Conservation (phyloP, 1,140 invertebrate genomes). For the Heliothis virescens region DNA sequence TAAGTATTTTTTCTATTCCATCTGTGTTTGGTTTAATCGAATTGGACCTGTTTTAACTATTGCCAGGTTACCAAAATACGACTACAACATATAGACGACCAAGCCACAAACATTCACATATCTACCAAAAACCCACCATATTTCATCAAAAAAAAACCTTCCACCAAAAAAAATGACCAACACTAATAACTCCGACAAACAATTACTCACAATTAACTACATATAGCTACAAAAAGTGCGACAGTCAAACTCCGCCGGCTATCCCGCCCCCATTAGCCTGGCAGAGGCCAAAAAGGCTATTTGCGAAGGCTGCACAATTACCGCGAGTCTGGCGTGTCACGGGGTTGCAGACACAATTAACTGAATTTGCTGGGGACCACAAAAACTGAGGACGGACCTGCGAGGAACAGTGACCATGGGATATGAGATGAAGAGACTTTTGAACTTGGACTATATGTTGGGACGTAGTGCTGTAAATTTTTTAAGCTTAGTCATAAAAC, state of each 20-base stretch:
- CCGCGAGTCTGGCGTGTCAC: constrained; percentile 65
- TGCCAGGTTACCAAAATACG: too few relatives aligned
- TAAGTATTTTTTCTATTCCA: too few relatives aligned
- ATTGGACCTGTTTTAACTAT: too few relatives aligned
- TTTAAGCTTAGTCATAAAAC: too few relatives aligned
- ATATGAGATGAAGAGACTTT: background rate
- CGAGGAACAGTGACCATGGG: background rate
- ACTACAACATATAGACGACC: too few relatives aligned
- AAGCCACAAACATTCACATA: too few relatives aligned
- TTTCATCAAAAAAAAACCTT: background rate
- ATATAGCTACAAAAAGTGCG: constrained; percentile 1
- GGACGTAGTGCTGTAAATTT: too few relatives aligned
- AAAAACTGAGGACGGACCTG: constrained; percentile 66
- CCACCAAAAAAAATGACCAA: background rate
- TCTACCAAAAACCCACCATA: too few relatives aligned
- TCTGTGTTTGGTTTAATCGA: too few relatives aligned
- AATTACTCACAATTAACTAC: constrained; percentile 23
- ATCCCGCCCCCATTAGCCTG: constrained; percentile 18
- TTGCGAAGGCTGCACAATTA: constrained; percentile 61
- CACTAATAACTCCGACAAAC: constrained; percentile 6
- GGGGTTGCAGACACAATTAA: constrained; percentile 80
- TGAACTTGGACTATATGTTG: background rate
- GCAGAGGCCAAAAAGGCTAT: constrained; percentile 57
- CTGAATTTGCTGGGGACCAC: constrained; percentile 71
- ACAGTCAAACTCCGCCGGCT: constrained; percentile 3